phyloP scores from a whole-genome alignment of 2,888 invertebrate genomes.

The Pilophorus perplexus region DNA sequence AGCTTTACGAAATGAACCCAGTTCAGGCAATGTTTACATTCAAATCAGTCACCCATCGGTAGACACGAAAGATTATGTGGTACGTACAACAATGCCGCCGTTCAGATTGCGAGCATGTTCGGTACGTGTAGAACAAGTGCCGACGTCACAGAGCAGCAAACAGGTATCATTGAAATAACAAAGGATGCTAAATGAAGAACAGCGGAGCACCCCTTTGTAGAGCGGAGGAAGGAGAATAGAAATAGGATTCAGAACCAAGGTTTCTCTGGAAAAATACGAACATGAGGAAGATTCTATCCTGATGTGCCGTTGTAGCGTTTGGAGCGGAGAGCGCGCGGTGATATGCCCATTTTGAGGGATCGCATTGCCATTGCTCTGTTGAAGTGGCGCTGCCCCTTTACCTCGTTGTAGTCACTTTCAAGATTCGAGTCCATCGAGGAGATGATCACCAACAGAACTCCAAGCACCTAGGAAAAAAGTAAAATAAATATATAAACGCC shows the following conservation, averaged over 20 bases:
- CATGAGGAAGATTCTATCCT: constrained; percentile 40
- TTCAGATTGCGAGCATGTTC: too few species aligned
- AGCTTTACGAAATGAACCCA: too few species aligned
- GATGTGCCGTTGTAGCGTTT: constrained; percentile 47
- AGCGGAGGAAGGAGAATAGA: constrained; percentile 35
- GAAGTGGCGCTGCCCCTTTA: constrained; percentile 76
- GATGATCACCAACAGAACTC: constrained; percentile 77
- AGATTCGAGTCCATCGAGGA: constrained; percentile 64
- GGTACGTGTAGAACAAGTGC: too few species aligned
- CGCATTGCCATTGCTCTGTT: constrained; percentile 88
- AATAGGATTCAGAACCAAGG: constrained; percentile 4
- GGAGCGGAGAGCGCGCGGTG: constrained; percentile 47
- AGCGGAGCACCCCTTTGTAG: constrained; percentile 23
- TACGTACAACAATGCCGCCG: too few species aligned
- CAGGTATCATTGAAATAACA: background rate
- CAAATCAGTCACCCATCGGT: too few species aligned
- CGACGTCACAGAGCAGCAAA: too few species aligned
- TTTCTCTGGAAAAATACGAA: constrained; percentile 3
- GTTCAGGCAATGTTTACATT: too few species aligned
- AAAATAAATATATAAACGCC: background rate
- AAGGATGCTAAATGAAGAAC: background rate
- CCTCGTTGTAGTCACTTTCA: constrained; percentile 56
- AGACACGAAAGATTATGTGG: too few species aligned
- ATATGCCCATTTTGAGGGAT: constrained; percentile 57
- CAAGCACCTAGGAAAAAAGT: constrained; percentile 67